Conservation (phyloP, 1,140 invertebrate genomes). For the Anastatus disparis region DNA sequence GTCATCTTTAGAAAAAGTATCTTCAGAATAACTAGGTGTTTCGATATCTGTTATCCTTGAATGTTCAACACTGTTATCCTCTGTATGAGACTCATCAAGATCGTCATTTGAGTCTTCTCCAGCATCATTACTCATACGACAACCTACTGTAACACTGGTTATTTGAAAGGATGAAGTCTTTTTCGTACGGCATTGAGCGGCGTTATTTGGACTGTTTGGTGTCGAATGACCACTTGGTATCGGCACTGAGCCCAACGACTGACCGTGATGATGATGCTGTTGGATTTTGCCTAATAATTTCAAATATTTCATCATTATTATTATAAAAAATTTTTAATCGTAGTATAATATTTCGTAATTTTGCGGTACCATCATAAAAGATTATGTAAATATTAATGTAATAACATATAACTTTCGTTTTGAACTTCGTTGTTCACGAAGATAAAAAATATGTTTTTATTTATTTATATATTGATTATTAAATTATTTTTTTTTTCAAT, state of each 20-base stretch:
- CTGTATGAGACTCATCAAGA: conserved; percentile 91
- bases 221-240: conserved; percentile 28
- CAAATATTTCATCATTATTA: not conserved
- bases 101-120: conserved; percentile 93
- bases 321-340: too few relatives aligned
- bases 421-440: too few relatives aligned
- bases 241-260: conserved; percentile 32
- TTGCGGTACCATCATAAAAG: too few relatives aligned
- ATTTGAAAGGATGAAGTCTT: conserved; percentile 94
- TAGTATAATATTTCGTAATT: too few relatives aligned
- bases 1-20: conserved; percentile 84
- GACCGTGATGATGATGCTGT: conserved; percentile 33
- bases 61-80: conserved; percentile 80
- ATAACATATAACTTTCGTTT: too few relatives aligned
- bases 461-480: too few relatives aligned
- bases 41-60: conserved; percentile 85
- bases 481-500: too few relatives aligned
- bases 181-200: conserved; percentile 67
- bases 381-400: too few relatives aligned
- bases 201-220: conserved; percentile 43
- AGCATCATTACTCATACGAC: conserved; percentile 82
- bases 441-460: too few relatives aligned
- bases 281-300: conserved; percentile 31
- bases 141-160: conserved; percentile 86
- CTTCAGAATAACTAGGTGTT: conserved; percentile 86